Evolutionary conservation across 2,113 vertebrate genomes (phyloP).

Genomic region (Menidia beryllina): DNA sequence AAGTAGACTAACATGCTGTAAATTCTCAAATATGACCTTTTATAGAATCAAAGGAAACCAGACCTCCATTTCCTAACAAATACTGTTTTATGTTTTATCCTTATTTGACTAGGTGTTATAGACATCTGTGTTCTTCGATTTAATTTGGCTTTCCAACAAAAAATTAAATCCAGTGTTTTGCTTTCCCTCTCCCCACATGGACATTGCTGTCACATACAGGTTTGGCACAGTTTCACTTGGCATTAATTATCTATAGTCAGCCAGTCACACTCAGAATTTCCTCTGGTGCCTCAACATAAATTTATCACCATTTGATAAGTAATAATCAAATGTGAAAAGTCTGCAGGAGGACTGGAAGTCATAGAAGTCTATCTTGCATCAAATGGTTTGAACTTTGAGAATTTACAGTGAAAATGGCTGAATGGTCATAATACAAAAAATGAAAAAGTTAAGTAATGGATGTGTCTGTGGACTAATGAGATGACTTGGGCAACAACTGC

Average conservation of each 20-base stretch:
- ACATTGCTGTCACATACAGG: background rate
- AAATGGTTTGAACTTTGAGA: conserved; percentile 39
- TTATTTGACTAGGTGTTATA: too few species aligned
- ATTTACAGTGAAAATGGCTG: conserved; percentile 31
- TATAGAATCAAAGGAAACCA: background rate
- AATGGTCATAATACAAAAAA: conserved; percentile 8
- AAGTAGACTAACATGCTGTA: conserved; percentile 6
- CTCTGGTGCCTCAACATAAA: conserved; percentile 7
- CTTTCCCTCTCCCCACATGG: too few species aligned
- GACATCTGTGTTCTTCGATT: background rate
- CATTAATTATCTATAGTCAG: too few species aligned
- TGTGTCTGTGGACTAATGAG: conserved; percentile 16
- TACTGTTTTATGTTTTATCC: background rate
- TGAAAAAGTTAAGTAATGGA: conserved; percentile 20
- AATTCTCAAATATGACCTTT: conserved; percentile 46
- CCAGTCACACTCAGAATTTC: conserved; percentile 9
- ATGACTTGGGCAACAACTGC: conserved; percentile 3
- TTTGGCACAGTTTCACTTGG: background rate
- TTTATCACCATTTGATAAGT: background rate
- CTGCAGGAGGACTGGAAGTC: background rate
- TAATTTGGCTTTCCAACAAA: background rate
- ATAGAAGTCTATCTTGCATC: background rate
- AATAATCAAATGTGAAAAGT: conserved; percentile 6
- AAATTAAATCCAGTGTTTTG: background rate
- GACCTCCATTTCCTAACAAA: background rate